Base-by-base conservation (phyloP, 1,140 invertebrate species). In the Scaptomyza hsui region DNA sequence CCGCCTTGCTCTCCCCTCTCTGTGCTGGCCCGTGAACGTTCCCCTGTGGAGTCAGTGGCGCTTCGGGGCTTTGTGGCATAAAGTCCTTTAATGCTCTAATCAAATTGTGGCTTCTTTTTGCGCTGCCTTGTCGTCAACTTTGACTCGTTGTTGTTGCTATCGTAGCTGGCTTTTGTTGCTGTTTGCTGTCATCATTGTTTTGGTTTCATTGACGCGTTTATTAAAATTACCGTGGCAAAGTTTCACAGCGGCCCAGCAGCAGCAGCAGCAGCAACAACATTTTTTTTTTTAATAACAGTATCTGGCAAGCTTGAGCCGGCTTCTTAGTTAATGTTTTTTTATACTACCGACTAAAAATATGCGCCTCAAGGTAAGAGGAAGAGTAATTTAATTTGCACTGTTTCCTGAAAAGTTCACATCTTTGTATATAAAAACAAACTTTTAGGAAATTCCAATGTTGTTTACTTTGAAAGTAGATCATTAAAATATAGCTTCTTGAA, bases 81-180 rank as follows among this genome's bases (percentile, higher is more conserved):
- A 86, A 86, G 82, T 86, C 82, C 71, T 88, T 86, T 86, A 86
- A 88, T 88, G 82, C 82, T 86, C 75, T 86, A 86, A 86, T 86
- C 82, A 86, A 86, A 86, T 86, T 86, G 82, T 86, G 82, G 82
- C 71, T 86, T 86, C 82, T 86, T 82, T 86, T 88, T 78, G 82
- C 56, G 68, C 64, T 57, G 56, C 51, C 65, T 56, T 70, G 39
- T 48, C 71, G 48, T 39, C 59, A 60, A 47, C 72, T 56, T 59
- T 55, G 29, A 24, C 67, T 57, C 42, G 57, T 21, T 41, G 63
- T 42, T 63, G 57, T 26, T 73, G 57, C 64, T 65, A 21, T 35
- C 57, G 13, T 39, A 32, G 16, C 13, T 51, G 45, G 45, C 12
- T 19, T 15, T 42, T 69, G 64, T 39, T 62, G 64, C 21, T 44